Base-by-base conservation (phyloP, 2,888 invertebrate genomes). In the Pyrochroa serraticornis region DNA sequence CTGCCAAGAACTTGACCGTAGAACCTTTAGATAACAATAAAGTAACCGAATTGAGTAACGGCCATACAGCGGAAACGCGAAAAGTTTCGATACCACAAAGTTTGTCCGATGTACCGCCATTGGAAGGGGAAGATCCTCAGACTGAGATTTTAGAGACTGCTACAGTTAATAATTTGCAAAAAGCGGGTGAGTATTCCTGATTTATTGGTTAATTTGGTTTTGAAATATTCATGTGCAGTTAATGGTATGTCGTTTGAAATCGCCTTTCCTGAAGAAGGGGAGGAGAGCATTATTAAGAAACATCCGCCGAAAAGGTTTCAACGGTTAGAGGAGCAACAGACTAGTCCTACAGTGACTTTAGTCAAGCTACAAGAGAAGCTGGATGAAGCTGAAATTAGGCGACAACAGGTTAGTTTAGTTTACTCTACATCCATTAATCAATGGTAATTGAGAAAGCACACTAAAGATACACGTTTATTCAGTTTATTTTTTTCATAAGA, bases 241-340 rank as follows among this genome's bases (percentile, higher is more conserved):
- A 75, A 76, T 63, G 78, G 79, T 22, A 59, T 79, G 58, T 75
- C 78, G 0, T 79, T 79, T 57, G 78, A 79, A 48, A 77, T 79
- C 46, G 76, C 74, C 0, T 75, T 78, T 43, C 30, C 37, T 37
- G 73, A 76, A 31, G 77, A 76, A 31, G 68, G 35, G 5, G 69
- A 67, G 3, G 75, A 72, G 12, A 82, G 83, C 22, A 76, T 82
- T 3, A 81, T 83, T 1, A 82, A 81, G 67, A 83, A 82, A 61
- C 85, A 88, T 57, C 89, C 90, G 0, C 90, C 91, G 0, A 84
- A 85, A 39, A 83, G 89, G 54, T 79, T 91, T 33, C 88, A 89
- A 71, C 80, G 87, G 59, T 75, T 90, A 37, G 83, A 89, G 67
- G 88, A 88, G 60, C 84, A 85, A 3, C 83, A 85, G 1, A 81